These are phyloP conservation scores for Schizaphis graminum DNA, from an alignment of 2,888 invertebrate genomes.

Conservation along the genomic window DNA sequence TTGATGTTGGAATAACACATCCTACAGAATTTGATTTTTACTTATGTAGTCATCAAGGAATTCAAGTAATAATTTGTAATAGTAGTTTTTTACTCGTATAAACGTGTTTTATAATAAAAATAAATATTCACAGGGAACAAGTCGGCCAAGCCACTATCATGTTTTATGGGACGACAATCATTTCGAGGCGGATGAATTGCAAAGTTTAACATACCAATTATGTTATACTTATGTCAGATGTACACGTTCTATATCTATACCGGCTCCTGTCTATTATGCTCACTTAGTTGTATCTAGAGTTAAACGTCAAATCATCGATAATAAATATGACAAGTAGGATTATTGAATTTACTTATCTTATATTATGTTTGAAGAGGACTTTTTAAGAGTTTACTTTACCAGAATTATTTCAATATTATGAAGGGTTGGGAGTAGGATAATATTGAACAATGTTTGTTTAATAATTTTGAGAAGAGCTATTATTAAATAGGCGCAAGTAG, in stretches of 20 bases:
- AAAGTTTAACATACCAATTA: conserved; percentile 98
- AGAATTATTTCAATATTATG: background rate
- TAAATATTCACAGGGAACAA: conserved; percentile 87
- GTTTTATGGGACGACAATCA: conserved; percentile 99
- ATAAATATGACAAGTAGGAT: conserved; percentile 91
- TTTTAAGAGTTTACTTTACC: background rate
- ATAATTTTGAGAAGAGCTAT: too few species aligned
- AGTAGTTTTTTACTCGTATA: background rate
- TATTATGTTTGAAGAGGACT: background rate
- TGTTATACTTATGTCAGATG: conserved; percentile 99
- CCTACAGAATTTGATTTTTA: conserved; percentile 99
- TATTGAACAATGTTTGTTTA: background rate
- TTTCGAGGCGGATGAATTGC: conserved; percentile 98
- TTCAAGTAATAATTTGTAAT: conserved; percentile 77
- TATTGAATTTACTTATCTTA: background rate
- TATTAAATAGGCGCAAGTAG: too few species aligned
- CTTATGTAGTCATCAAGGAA: conserved; percentile 97
- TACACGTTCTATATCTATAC: conserved; percentile 98
- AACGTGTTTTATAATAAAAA: too few species aligned
- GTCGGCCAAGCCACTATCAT: conserved; percentile 99
- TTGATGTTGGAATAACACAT: conserved; percentile 99
- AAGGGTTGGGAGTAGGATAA: background rate
- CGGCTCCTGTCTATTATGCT: conserved; percentile 98
- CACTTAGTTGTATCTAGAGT: conserved; percentile 99
- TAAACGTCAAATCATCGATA: conserved; percentile 98